These are phyloP conservation scores for Gallinago paraguaiae DNA, from an alignment of 2,113 vertebrate species.

Conservation along the genomic window DNA sequence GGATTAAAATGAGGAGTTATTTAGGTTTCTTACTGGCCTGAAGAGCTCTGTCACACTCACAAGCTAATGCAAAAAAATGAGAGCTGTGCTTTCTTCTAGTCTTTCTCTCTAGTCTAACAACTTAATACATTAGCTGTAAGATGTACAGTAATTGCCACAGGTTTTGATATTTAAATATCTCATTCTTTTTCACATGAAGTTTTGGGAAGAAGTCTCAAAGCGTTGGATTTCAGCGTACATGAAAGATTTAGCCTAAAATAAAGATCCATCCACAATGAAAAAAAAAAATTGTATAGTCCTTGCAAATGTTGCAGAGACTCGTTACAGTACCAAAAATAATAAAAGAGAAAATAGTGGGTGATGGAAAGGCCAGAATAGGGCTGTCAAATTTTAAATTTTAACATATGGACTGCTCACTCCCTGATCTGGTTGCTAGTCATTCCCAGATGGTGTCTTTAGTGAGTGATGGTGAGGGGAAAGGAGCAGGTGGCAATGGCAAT, in stretches of 20 bases:
- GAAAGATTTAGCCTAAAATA: background rate
- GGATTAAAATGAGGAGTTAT: background rate
- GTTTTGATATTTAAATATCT: background rate
- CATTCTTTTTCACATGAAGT: background rate
- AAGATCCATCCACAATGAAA: background rate
- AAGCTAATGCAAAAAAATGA: background rate
- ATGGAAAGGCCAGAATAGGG: constrained; percentile 47
- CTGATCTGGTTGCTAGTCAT: constrained; percentile 64
- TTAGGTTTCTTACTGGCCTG: background rate
- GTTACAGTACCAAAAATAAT: background rate
- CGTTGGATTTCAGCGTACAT: background rate
- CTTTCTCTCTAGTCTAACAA: background rate
- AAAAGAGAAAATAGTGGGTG: constrained; percentile 24
- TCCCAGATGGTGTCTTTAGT: constrained; percentile 68
- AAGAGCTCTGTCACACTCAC: background rate
- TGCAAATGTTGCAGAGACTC: background rate
- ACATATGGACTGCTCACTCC: constrained; percentile 70
- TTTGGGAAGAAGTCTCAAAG: background rate
- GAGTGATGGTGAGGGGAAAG: constrained; percentile 61
- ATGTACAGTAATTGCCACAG: background rate
- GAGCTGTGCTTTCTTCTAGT: background rate
- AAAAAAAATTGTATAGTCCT: background rate
- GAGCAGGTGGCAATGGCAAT: constrained; percentile 52
- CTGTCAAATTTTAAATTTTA: constrained; percentile 65
- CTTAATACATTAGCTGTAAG: background rate